phyloP scores from a whole-genome alignment of 2,113 vertebrate species.

The Cacatua alba region DNA sequence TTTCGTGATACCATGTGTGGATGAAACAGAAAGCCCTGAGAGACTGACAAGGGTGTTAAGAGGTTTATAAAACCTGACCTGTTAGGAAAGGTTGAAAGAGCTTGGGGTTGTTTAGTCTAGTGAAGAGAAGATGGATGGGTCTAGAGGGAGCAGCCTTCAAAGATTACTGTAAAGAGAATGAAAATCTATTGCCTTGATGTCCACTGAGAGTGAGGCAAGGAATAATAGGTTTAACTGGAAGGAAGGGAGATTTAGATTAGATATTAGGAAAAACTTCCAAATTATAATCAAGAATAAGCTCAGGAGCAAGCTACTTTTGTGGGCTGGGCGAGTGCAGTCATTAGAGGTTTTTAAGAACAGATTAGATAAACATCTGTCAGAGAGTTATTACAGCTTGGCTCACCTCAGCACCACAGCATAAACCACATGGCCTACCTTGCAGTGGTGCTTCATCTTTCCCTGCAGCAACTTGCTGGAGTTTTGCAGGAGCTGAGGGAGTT shows the following conservation, averaged over 20 bases:
- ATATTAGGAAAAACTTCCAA: neutral
- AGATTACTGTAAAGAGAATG: neutral
- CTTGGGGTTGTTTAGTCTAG: conserved; percentile 10
- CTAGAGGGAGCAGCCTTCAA: neutral
- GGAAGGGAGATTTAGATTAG: neutral
- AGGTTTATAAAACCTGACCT: conserved; percentile 2
- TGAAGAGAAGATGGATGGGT: neutral
- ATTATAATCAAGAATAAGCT: neutral
- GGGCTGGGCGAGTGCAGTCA: neutral
- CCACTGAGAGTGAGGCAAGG: neutral
- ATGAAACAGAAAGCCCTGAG: neutral
- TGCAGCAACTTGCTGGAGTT: neutral
- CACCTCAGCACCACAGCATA: neutral
- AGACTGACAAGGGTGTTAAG: neutral
- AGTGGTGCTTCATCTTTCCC: neutral
- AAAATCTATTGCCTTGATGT: neutral
- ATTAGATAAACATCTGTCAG: neutral
- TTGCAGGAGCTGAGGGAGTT: neutral
- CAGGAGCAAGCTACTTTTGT: neutral
- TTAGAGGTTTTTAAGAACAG: neutral
- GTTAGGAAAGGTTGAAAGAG: neutral
- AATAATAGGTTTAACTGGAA: neutral
- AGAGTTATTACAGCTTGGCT: neutral
- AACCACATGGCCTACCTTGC: neutral
- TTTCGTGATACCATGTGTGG: neutral